Base-by-base conservation (phyloP, 2,888 invertebrate species). In the Gastracanthus pulcherrimus region DNA sequence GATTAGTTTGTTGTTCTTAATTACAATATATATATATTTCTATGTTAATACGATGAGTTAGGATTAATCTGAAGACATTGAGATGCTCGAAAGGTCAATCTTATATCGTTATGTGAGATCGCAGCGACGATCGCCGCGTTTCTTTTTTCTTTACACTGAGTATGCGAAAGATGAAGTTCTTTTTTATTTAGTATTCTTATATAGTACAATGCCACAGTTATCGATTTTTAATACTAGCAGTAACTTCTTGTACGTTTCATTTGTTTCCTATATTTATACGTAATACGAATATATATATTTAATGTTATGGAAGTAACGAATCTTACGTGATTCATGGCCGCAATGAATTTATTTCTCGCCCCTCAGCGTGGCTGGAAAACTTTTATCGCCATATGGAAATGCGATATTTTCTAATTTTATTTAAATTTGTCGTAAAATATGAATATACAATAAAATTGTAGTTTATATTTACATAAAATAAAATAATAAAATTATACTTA, bases 201-300 rank as follows among this genome's bases (percentile, higher is more conserved):
- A 29, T 51, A 31, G 38, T 48, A 23, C 62, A 45, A 69, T 31
- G 62, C 31, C 51, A 38, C 51, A 16, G 34, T 45, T 72, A 80
- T 74, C 74, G 69, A 62, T 60, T 75, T 75, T 80, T 69, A 31
- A 72, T 55, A 62, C 62, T 81, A 66, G 78, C 77, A 79, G 77
- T 81, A 78, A 83, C 72, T 79, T 31, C 74, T 75, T 66, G 75
- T 80, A 78, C 76, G 71, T 74, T 75, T 76, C 76, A 77, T 70
- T 80, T 64, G 55, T 31, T 72, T 11, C 5, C 23, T 51, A 51
- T 36, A 19, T 23, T 23, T 62, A 16, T 66, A 60, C 60, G 29
- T 76, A 69, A 51, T 51, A 23, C 23, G 23, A 55, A 55, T 9
- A 26, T 55, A 55, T 55, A 55, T 55, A 48, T 19, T 48, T 19